phyloP scores from a whole-genome alignment of 2,888 invertebrate genomes.

The Melipona beecheii region DNA sequence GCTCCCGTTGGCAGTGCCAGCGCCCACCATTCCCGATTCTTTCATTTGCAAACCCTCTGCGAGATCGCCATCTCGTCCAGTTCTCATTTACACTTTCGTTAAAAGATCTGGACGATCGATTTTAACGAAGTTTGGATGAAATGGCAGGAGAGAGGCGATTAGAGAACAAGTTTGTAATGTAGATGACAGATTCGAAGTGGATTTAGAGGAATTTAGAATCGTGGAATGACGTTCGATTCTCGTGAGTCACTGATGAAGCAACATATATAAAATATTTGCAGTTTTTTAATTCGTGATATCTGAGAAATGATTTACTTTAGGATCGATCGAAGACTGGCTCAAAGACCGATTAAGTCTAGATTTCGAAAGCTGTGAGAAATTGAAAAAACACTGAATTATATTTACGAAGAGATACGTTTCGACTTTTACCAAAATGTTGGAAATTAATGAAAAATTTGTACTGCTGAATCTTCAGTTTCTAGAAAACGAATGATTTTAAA shows the following conservation, averaged over 20 bases:
- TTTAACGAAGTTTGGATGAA: not conserved
- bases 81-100: not conserved
- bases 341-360: no score
- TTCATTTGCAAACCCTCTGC: slow-evolving; percentile 11
- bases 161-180: not conserved
- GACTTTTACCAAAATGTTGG: no score
- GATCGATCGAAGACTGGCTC: not conserved
- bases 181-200: not conserved
- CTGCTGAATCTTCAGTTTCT: no score
- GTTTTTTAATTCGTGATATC: not conserved
- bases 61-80: not conserved
- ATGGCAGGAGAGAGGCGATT: not conserved
- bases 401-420: no score
- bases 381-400: no score
- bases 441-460: no score
- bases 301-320: not conserved
- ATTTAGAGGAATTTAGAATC: not conserved
- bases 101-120: not conserved
- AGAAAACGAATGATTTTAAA: no score
- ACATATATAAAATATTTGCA: not conserved
- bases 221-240: not conserved
- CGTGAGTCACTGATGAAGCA: not conserved
- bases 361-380: no score
- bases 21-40: not conserved
- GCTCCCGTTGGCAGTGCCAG: not conserved